Evolutionary conservation across 2,797 vertebrate genomes (phyloP), one percentile per base, ranked within the genome.

Genomic region (Triplophysa yarkandensis): DNA sequence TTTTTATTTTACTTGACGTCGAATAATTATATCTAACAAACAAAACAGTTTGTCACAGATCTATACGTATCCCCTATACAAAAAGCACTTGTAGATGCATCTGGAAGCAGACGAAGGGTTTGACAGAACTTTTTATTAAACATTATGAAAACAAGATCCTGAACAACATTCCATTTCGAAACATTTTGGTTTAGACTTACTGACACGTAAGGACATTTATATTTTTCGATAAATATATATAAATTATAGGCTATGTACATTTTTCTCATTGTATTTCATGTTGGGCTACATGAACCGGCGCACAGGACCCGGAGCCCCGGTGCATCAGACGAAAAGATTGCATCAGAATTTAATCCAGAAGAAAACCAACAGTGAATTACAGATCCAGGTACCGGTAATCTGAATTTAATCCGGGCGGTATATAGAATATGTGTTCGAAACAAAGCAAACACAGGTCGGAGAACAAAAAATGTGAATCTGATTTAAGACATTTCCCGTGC

Each of bases 121-220:
- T 83, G 89, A 90, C 89, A 92, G 85, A 89, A 89, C 83, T 93
- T 92, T 93, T 93, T 92, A 93, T 93, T 92, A 92, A 92, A 93
- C 91, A 90, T 92, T 92, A 91, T 90, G 89, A 93, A 93, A 92
- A 92, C 88, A 92, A 89, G 84, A 89, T 86, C 90, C 86, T 89
- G 86, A 88, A 90, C 90, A 90, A 91, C 87, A 88, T 87, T 93
- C 89, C 88, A 90, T 83, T 82, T 80, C 81, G 84, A 87, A 87
- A 87, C 86, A 86, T 88, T 89, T 86, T 71, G 74, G 79, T 85
- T 88, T 87, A 83, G 82, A 91, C 88, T 90, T 89, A 86, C 89
- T 83, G 88, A 91, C 90, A 91, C 79, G 86, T 87, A 82, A 86
- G 87, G 83, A 91, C 90, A 89, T 80, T 86, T 86, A 87, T 82